These are phyloP conservation scores for Nowickia ferox DNA, from an alignment of 2,888 invertebrate species.

Conservation along the genomic window DNA sequence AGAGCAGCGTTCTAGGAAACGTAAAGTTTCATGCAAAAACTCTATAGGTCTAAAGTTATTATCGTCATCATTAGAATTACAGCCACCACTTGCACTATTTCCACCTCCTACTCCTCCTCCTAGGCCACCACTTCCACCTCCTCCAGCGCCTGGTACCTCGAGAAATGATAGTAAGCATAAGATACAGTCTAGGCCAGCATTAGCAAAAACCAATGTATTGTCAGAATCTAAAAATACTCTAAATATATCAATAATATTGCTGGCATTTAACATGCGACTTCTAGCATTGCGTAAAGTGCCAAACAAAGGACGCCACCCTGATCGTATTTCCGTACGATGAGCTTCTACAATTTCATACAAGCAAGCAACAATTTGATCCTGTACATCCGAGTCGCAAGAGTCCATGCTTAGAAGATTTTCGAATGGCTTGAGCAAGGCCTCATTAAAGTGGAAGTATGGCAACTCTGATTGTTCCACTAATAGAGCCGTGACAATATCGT, in stretches of 20 bases:
- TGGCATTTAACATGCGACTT: slow-evolving; percentile 85
- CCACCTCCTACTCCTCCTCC: slow-evolving; percentile 69
- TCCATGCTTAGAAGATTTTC: slow-evolving; percentile 97
- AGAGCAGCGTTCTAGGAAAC: slow-evolving; percentile 93
- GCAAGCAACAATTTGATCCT: slow-evolving; percentile 95
- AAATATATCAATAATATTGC: slow-evolving; percentile 94
- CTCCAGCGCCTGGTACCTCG: slow-evolving; percentile 84
- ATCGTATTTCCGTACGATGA: slow-evolving; percentile 95
- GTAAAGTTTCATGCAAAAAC: slow-evolving; percentile 88
- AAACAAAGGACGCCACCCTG: slow-evolving; percentile 98
- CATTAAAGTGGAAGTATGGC: slow-evolving; percentile 97
- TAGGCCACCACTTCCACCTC: slow-evolving; percentile 86
- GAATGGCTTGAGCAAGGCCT: slow-evolving; percentile 96
- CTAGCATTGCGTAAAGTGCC: slow-evolving; percentile 95
- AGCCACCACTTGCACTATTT: slow-evolving; percentile 83
- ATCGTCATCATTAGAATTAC: slow-evolving; percentile 87
- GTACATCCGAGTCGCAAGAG: slow-evolving; percentile 95
- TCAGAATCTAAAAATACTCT: slow-evolving; percentile 96
- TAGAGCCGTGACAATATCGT: slow-evolving; percentile 94
- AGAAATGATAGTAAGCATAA: slow-evolving; percentile 90
- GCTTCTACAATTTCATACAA: slow-evolving; percentile 98
- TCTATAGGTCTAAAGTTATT: slow-evolving; percentile 83
- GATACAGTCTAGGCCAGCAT: slow-evolving; percentile 96
- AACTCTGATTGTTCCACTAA: slow-evolving; percentile 94
- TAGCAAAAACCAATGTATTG: slow-evolving; percentile 95